Base-by-base conservation (phyloP, 2,113 vertebrate species). In the Pterocles gutturalis region DNA sequence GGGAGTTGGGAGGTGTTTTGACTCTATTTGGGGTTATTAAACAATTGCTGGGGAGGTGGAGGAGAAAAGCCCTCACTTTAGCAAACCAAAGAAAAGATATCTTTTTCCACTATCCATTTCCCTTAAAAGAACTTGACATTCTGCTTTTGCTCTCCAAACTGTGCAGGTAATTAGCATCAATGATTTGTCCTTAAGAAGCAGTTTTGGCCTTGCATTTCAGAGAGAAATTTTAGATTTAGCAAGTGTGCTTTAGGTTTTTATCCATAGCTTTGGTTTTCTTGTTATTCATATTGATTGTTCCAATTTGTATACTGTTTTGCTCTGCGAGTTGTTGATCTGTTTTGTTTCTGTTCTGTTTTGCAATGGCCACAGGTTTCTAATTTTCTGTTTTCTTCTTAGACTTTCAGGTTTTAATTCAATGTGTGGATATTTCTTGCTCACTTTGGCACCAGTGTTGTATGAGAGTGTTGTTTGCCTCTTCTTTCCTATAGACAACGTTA, bases 221-320 rank as follows among this genome's bases (percentile, higher is more conserved):
- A 87, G 88, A 97, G 57, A 48, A 95, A 85, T 96, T 98, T 97
- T 77, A 93, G 93, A 96, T 72, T 54, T 95, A 77, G 92, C 48
- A 53, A 79, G 66, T 86, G 49, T 94, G 89, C 87, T 96, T 98
- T 96, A 96, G 90, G 81, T 96, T 98, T 97, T 98, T 95, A 97
- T 96, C 94, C 43, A 7, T 55, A 96, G 94, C 96, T 98, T 97
- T 96, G 84, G 93, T 96, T 98, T 98, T 90, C 97, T 96, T 97
- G 92, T 97, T 96, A 96, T 97, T 97, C 93, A n/a, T 97, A 98
- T 97, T 79, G 97, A 98, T 98, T 65, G 87, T 76, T 98, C 78
- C 90, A 89, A 95, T 98, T 97, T 96, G 95, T 98, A 98, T 98
- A 96, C 97, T 96, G 94, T 90, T 97, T 98, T 96, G 96, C 96